A percentile compares a stretch with the other conserved stretches of the same genome.
phyloP scores from a whole-genome alignment of 2,797 vertebrate species.

The Chloroceryle inda region DNA sequence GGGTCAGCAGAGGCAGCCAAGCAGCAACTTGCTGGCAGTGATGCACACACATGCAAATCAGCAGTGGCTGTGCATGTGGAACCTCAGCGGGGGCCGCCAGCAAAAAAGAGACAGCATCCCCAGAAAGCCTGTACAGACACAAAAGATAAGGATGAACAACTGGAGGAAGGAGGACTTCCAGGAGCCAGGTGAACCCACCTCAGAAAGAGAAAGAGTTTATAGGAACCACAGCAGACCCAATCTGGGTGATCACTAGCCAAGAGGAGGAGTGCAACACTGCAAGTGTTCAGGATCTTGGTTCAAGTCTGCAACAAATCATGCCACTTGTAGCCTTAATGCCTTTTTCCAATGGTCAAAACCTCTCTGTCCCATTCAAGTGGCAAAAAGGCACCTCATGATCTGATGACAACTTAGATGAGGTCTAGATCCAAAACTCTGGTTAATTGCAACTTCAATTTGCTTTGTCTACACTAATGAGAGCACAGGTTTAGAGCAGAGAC shows the following conservation, averaged over 20 bases:
- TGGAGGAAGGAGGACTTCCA: neutral
- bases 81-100: neutral
- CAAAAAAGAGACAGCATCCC: neutral
- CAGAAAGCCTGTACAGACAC: neutral
- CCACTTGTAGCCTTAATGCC: neutral
- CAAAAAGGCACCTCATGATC: neutral
- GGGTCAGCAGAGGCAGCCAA: neutral
- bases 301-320: fast-evolving
- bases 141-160: neutral
- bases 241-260: fast-evolving
- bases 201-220: fast-evolving
- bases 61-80: fast-evolving
- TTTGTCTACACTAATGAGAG: neutral
- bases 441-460: neutral
- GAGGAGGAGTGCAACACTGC: fast-evolving
- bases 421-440: neutral
- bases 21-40: neutral
- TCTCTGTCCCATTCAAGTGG: neutral
- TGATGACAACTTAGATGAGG: neutral
- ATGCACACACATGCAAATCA: neutral
- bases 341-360: neutral
- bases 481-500: fast-evolving
- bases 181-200: neutral
- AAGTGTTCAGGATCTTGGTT: neutral
- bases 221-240: neutral